Evolutionary conservation across 2,797 vertebrate species (phyloP), one percentile per base, ranked within the genome.

Genomic region (Sphenodon punctatus): DNA sequence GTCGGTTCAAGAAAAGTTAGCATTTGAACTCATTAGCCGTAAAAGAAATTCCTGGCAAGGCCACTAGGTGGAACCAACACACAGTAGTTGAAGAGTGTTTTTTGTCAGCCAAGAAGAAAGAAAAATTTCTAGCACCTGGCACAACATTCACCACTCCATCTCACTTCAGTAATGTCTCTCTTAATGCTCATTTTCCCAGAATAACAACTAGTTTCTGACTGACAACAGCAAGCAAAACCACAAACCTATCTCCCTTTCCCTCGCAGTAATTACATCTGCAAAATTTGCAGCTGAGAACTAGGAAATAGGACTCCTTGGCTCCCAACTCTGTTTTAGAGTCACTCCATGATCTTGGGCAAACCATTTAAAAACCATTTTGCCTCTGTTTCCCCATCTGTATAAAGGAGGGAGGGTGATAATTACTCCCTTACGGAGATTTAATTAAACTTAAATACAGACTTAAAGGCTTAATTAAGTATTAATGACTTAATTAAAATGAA

Each of bases 21-120:
- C n/a, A n/a, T n/a, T n/a, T n/a, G n/a, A n/a, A n/a, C n/a, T n/a
- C n/a, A n/a, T n/a, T 25, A 22, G 10, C 4, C 14, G 70, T 64
- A 16, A 78, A 30, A 41, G 72, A 77, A 49, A 74, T 41, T 7
- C 43, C 5, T 64, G 58, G 61, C 71, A 14, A 59, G 65, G 67
- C 75, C 92, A 93, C 85, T 82, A 93, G 93, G 72, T 93, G 92
- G 93, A 92, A 90, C 82, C 85, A 85, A 67, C 17, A 75, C 67
- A 92, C 77, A 91, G 68, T 80, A 80, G 32, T 92, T 89, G 67
- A 42, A 38, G 64, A 1, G 7, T 7, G 25, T 1, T 4, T 16
- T 56, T 55, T 69, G 64, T 19, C 27, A 27, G 22, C 6, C n/a
- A 14, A 46, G 4, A 23, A 39, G 34, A 17, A 4, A 9, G 7